A percentile compares a stretch with the other conserved stretches of the same genome.
These are phyloP conservation scores for Anneissia japonica DNA, from an alignment of 35 echinoderm and acorn worm species.

Conservation along the genomic window DNA sequence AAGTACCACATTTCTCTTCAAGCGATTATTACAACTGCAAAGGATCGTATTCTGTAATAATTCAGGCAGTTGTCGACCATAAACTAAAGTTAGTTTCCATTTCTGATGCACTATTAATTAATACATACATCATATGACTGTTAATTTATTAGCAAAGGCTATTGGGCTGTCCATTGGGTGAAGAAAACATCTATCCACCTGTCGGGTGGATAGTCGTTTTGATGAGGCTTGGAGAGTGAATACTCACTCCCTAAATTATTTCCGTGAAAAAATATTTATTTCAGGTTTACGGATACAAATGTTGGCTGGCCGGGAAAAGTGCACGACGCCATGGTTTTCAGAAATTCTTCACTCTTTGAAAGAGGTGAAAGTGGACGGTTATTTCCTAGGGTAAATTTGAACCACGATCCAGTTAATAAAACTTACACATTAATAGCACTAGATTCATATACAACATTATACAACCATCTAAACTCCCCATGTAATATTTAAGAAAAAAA, in stretches of 20 bases:
- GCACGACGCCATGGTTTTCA: slow-evolving; percentile 34
- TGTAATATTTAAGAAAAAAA: neutral
- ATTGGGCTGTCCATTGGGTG: no score
- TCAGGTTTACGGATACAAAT: slow-evolving; percentile 49
- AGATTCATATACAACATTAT: neutral
- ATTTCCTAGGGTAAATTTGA: slow-evolving; percentile 54
- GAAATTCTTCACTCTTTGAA: slow-evolving; percentile 28
- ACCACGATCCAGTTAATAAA: no score
- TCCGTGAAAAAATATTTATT: neutral
- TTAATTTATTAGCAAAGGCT: no score
- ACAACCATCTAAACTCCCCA: neutral
- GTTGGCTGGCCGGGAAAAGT: slow-evolving; percentile 51
- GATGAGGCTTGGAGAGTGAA: no score
- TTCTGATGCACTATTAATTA: neutral
- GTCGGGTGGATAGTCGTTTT: no score
- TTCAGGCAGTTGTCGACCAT: slow-evolving; percentile 49
- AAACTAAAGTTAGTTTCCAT: slow-evolving; percentile 16
- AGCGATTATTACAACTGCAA: slow-evolving; percentile 48
- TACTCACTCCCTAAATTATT: no score
- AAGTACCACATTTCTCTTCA: slow-evolving; percentile 8
- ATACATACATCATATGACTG: neutral
- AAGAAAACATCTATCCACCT: no score
- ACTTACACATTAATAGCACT: neutral
- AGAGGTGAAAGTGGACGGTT: slow-evolving; percentile 23
- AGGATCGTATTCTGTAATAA: slow-evolving; percentile 37